Evolutionary conservation across 2,113 vertebrate genomes (phyloP).

Genomic region (Tonatia bakeri): DNA sequence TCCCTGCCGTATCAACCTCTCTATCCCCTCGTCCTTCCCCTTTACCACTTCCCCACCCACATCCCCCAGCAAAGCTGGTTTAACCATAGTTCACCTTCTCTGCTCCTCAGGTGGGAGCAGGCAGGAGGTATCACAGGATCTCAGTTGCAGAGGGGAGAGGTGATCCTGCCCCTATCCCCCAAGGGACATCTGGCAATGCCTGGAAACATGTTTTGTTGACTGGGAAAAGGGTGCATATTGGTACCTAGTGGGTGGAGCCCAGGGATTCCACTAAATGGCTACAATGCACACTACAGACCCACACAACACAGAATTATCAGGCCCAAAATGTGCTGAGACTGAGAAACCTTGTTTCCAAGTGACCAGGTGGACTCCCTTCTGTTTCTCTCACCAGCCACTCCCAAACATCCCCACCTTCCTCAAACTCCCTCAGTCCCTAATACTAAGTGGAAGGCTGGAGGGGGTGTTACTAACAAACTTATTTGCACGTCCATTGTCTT

Average conservation of each 20-base stretch:
- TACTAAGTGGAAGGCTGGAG: background rate
- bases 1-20: background rate
- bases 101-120: background rate
- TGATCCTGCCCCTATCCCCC: background rate
- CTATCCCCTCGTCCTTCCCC: rapidly evolving
- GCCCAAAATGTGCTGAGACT: background rate
- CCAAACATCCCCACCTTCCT: background rate
- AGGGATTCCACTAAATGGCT: background rate
- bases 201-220: background rate
- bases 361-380: background rate
- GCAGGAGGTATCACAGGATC: background rate
- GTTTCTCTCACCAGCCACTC: background rate
- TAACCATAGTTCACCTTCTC: background rate
- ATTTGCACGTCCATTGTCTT: background rate
- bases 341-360: background rate
- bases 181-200: background rate
- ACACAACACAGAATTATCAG: background rate
- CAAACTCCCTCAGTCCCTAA: background rate
- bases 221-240: background rate
- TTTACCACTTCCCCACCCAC: rapidly evolving
- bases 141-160: background rate
- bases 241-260: background rate
- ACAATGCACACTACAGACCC: background rate
- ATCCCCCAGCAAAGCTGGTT: background rate
- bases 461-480: background rate